Conservation (phyloP, 2,797 vertebrate genomes). For the Natrix natrix region DNA sequence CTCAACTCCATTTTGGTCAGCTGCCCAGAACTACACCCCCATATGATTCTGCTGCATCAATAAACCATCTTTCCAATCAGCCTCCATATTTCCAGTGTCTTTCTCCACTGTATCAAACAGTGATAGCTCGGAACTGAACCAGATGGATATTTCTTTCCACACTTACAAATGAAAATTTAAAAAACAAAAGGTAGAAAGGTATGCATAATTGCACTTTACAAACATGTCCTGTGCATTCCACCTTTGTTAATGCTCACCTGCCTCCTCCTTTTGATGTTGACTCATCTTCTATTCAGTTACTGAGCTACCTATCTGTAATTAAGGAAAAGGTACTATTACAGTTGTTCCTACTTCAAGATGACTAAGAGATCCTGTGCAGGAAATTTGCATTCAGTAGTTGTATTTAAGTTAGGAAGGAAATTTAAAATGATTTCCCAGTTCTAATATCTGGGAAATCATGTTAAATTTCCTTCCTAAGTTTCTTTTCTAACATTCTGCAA, state of each 20-base stretch:
- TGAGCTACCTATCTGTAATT: not conserved
- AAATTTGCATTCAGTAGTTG: not conserved
- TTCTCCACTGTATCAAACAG: too few relatives aligned
- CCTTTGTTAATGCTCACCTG: not conserved
- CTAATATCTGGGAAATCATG: not conserved
- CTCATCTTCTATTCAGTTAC: not conserved
- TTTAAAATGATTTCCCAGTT: not conserved
- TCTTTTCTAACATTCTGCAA: not conserved
- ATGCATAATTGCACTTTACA: not conserved
- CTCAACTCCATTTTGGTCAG: too few relatives aligned
- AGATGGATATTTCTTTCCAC: too few relatives aligned
- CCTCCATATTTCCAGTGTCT: too few relatives aligned
- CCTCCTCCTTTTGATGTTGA: not conserved
- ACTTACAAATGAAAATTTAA: not conserved
- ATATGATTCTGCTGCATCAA: too few relatives aligned
- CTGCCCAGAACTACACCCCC: too few relatives aligned
- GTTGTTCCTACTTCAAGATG: not conserved
- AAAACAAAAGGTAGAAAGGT: not conserved
- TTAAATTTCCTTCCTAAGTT: not conserved
- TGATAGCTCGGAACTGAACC: too few relatives aligned
- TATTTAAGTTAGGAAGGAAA: not conserved
- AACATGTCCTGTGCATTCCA: not conserved
- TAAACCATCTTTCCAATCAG: too few relatives aligned
- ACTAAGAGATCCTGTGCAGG: not conserved
- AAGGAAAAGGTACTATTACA: not conserved